Conservation (phyloP, 1,140 invertebrate genomes). For the Brachionus rubens region DNA sequence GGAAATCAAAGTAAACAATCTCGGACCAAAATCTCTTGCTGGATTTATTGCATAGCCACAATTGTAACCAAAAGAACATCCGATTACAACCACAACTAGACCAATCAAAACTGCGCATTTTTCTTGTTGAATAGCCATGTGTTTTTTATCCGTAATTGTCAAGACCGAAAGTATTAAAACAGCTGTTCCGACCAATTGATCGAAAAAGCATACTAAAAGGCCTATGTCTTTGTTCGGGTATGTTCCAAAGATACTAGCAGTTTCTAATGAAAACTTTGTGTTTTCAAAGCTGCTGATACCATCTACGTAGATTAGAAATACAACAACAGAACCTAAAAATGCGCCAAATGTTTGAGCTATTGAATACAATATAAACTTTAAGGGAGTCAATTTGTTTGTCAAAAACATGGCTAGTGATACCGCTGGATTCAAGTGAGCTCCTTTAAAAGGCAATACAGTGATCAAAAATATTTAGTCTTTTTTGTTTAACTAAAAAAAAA, state of each 20-base stretch:
- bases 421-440: too few species aligned
- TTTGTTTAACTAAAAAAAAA: background rate
- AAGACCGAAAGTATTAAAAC: slow-evolving; percentile 15
- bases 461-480: background rate
- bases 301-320: slow-evolving; percentile 20
- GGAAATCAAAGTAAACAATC: slow-evolving; percentile 64
- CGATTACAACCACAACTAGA: slow-evolving; percentile 52
- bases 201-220: slow-evolving; percentile 33
- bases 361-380: slow-evolving; percentile 30
- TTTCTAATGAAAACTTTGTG: background rate
- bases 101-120: slow-evolving; percentile 7
- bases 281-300: background rate
- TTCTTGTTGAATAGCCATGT: background rate
- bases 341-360: slow-evolving; percentile 32
- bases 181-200: slow-evolving; percentile 42
- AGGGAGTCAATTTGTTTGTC: background rate
- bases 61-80: too few species aligned
- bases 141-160: slow-evolving; percentile 31
- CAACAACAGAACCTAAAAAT: slow-evolving; percentile 22
- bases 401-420: slow-evolving; percentile 61
- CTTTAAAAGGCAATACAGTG: slow-evolving; percentile 64
- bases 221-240: slow-evolving; percentile 5
- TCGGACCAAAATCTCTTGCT: slow-evolving; percentile 66
- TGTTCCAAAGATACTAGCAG: slow-evolving; percentile 32
- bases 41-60: slow-evolving; percentile 69